Evolutionary conservation across 2,888 invertebrate genomes (phyloP), one percentile per base, ranked within the genome.

Genomic region (Ormyrus labotus): DNA sequence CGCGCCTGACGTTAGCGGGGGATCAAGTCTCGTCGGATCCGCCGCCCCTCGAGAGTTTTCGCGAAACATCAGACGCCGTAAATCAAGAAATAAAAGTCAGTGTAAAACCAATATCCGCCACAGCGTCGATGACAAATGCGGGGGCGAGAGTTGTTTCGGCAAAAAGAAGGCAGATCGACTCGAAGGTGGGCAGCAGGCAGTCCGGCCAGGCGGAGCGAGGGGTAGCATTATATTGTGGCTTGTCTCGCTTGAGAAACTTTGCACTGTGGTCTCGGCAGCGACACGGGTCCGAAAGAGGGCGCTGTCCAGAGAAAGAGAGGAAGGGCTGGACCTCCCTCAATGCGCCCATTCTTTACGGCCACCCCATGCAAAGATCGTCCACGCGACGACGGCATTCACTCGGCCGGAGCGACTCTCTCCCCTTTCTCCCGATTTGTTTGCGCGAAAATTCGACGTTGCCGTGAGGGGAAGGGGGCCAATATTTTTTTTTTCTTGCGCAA

Each of bases 171-270:
- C 63, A 50, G 50, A 47, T 60, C 45, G 51, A 45, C n/a, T 57
- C 51, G 65, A 53, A 65, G 68, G 80, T 70, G 84, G 84, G 83
- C 53, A 64, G 47, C 10, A 1, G 61, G 73, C 34, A 2, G 50
- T 68, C 58, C 58, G 48, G 67, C 57, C 45, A 34, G 45, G n/a
- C 9, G 48, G 19, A 55, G 63, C 73, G 65, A 70, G 80, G 83
- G 81, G 86, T 85, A 84, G 88, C 86, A 87, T 89, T 89, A 88
- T 88, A 89, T 88, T 88, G 89, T 86, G 87, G 88, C 86, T 88
- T 87, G 89, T 88, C 87, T 88, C 88, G 88, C 86, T 88, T 87
- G 84, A 85, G 87, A 88, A 89, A 89, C 88, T 89, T 89, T 89
- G 87, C 86, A 87, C 87, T 87, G 87, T 85, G 88, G 88, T 87